Percentiles rank a stretch among this genome's conserved stretches.
phyloP scores from a whole-genome alignment of 2,797 vertebrate species.

The Kryptolebias ocellatus region DNA sequence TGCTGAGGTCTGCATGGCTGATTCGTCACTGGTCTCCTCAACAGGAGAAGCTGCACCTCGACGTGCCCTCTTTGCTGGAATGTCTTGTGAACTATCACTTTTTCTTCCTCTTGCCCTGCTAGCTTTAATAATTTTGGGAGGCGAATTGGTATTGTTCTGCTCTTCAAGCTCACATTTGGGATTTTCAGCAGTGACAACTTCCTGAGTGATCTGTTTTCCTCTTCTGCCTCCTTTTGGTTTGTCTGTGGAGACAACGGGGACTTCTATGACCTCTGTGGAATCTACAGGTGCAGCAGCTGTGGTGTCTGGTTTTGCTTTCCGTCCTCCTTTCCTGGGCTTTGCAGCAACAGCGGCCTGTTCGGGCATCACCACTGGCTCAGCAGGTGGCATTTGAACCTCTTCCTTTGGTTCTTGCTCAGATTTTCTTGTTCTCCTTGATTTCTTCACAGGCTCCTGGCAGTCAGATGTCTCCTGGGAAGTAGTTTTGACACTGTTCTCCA shows the following conservation, averaged over 20 bases:
- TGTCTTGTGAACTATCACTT: slow-evolving; percentile 8
- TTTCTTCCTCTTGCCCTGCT: slow-evolving; percentile 45
- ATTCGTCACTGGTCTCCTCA: slow-evolving; percentile 24
- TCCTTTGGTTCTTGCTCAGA: slow-evolving; percentile 17
- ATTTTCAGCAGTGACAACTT: slow-evolving; percentile 10
- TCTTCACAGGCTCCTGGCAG: slow-evolving; percentile 43
- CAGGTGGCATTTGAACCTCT: slow-evolving; percentile 24
- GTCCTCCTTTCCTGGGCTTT: slow-evolving; percentile 60
- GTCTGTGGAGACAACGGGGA: slow-evolving; percentile 7
- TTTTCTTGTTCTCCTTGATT: slow-evolving; percentile 55
- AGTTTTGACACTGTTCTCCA: background rate
- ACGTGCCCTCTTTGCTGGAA: slow-evolving; percentile 60
- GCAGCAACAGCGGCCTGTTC: slow-evolving; percentile 7
- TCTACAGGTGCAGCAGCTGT: slow-evolving; percentile 19
- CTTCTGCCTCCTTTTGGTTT: slow-evolving; percentile 53
- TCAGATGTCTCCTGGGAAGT: background rate
- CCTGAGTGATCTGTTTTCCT: slow-evolving; percentile 26
- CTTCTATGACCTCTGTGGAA: slow-evolving; percentile 37
- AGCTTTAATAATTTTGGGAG: slow-evolving; percentile 40
- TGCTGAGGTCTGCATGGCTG: slow-evolving; percentile 13
- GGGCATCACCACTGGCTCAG: slow-evolving; percentile 10
- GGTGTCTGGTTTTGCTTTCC: slow-evolving; percentile 39
- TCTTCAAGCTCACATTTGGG: slow-evolving; percentile 26
- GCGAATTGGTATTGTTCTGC: slow-evolving; percentile 11
- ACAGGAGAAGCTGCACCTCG: slow-evolving; percentile 32